These are phyloP conservation scores for Drosophila birchii DNA, from an alignment of 2,888 invertebrate species.

Conservation along the genomic window DNA sequence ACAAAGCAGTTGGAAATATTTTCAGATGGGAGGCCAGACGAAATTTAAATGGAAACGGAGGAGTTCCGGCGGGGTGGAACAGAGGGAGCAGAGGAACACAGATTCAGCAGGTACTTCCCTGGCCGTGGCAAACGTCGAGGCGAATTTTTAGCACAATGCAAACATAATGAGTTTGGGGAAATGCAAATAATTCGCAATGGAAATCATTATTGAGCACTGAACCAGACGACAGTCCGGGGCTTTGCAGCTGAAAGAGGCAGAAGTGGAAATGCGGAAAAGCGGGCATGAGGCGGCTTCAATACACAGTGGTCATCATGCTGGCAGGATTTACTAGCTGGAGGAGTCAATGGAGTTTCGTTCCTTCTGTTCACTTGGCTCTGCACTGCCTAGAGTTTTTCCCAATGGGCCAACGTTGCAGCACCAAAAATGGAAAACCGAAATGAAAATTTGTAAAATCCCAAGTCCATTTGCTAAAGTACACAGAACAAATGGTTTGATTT, in stretches of 20 bases:
- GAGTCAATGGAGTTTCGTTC: conserved; percentile 13
- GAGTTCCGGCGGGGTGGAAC: not conserved
- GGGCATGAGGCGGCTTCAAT: conserved; percentile 7
- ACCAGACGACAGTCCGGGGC: conserved; percentile 45
- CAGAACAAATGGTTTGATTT: not conserved
- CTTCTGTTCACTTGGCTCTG: conserved; percentile 8
- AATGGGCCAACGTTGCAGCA: conserved; percentile 13
- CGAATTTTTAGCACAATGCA: conserved; percentile 67
- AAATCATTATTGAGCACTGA: conserved; percentile 74
- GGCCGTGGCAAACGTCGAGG: conserved; percentile 24
- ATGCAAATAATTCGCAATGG: conserved; percentile 74
- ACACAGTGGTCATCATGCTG: conserved; percentile 47
- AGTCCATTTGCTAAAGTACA: conserved; percentile 11
- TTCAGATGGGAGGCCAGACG: conserved; percentile 3
- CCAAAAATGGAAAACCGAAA: conserved; percentile 24
- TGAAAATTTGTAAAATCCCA: conserved; percentile 22
- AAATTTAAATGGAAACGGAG: not conserved
- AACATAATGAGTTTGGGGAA: conserved; percentile 74
- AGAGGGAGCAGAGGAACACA: not conserved
- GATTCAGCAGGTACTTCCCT: conserved; percentile 35
- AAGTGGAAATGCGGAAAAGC: conserved; percentile 15
- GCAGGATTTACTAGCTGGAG: not conserved
- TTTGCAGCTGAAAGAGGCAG: conserved; percentile 1
- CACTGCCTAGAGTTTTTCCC: conserved; percentile 29
- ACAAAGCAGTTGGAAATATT: conserved; percentile 31